A percentile compares a stretch with the other conserved stretches of the same genome.
Conservation (phyloP, 2,797 vertebrate species). For the Periophthalmus magnuspinnatus region DNA sequence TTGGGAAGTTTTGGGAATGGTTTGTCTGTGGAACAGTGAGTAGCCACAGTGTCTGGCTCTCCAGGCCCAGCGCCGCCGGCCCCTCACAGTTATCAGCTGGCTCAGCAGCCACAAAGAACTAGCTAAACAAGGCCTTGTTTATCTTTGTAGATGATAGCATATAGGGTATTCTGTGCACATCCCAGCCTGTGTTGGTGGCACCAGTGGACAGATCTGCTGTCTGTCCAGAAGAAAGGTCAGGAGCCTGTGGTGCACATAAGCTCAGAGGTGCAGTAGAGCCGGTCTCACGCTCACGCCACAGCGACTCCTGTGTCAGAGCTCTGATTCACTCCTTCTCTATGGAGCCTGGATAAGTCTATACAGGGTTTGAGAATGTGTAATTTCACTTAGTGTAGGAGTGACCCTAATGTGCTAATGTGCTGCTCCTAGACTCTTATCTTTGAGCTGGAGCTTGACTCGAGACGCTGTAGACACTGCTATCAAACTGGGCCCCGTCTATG, state of each 20-base stretch:
- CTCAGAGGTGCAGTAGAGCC: constrained; percentile 23
- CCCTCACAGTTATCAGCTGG: constrained; percentile 84
- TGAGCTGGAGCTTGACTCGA: constrained; percentile 74
- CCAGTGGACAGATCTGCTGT: constrained; percentile 80
- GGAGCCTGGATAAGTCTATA: constrained; percentile 22
- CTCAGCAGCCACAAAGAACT: constrained; percentile 83
- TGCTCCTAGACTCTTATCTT: constrained; percentile 71
- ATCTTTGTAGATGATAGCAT: constrained; percentile 78
- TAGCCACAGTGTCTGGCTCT: constrained; percentile 91
- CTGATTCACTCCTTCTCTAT: constrained; percentile 18
- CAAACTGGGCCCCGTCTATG: constrained; percentile 64
- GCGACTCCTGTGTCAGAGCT: constrained; percentile 6
- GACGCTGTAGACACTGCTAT: constrained; percentile 75
- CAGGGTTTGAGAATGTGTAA: not conserved
- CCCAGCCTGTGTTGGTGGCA: constrained; percentile 83
- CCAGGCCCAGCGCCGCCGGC: constrained; percentile 75
- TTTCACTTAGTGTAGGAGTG: not conserved
- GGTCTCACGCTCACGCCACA: constrained; percentile 17
- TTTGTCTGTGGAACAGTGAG: constrained; percentile 73
- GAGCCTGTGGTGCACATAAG: constrained; percentile 74
- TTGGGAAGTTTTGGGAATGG: not conserved
- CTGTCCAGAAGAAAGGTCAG: constrained; percentile 68
- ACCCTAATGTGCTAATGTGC: not conserved
- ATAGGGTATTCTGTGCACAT: constrained; percentile 77
- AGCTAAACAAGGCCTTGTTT: constrained; percentile 88